phyloP scores from a whole-genome alignment of 2,797 vertebrate species.

The Ambastaia sidthimunki region DNA sequence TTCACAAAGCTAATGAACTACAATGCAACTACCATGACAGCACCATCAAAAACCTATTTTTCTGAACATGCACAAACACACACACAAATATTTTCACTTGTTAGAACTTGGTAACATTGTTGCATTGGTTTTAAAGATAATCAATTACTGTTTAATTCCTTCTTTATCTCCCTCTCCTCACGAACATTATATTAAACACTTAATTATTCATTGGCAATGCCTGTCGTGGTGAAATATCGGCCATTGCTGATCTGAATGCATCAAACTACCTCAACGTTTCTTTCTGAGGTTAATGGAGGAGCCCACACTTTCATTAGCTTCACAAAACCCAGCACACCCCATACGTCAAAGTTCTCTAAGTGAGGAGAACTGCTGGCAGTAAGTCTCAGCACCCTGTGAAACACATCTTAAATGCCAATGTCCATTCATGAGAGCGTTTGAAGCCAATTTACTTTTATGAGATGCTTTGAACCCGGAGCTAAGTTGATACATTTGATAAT shows the following conservation, averaged over 20 bases:
- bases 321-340: constrained; percentile 78
- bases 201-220: constrained; percentile 98
- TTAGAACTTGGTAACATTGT: constrained; percentile 79
- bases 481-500: constrained; percentile 25
- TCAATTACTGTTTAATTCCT: constrained; percentile 86
- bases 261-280: constrained; percentile 77
- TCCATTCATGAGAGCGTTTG: constrained; percentile 11
- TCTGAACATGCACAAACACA: constrained; percentile 65
- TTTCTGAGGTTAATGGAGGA: constrained; percentile 89
- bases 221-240: constrained; percentile 92
- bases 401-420: constrained; percentile 66
- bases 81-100: constrained; percentile 62
- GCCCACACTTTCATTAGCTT: constrained; percentile 83
- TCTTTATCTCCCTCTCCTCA: constrained; percentile 64
- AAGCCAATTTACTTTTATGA: constrained; percentile 27
- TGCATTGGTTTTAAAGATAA: constrained; percentile 83
- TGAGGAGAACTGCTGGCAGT: constrained; percentile 61
- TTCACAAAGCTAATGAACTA: constrained; percentile 82
- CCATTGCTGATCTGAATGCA: constrained; percentile 85
- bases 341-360: constrained; percentile 79
- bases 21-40: constrained; percentile 76
- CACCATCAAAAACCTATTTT: constrained; percentile 84
- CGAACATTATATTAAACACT: constrained; percentile 93
- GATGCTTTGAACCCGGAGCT: constrained; percentile 21
- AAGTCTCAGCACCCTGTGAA: constrained; percentile 21